These are phyloP conservation scores for Podarcis siculus DNA, from an alignment of 2,797 vertebrate species.

Conservation along the genomic window DNA sequence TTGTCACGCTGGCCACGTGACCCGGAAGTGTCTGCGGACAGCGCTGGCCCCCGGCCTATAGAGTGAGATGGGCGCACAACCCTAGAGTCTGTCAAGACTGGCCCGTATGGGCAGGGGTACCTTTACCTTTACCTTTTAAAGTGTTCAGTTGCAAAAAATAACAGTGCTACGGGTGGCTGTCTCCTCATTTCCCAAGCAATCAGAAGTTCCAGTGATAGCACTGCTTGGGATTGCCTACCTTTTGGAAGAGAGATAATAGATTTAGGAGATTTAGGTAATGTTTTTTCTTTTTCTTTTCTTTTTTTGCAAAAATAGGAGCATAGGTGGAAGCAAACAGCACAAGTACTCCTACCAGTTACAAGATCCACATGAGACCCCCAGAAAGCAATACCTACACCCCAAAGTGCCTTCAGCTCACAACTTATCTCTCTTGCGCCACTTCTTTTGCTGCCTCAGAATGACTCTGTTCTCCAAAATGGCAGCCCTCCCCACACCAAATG, in stretches of 20 bases:
- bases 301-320: not conserved
- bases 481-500: not conserved
- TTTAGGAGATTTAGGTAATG: not conserved
- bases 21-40: too few species aligned
- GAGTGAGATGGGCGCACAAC: too few species aligned
- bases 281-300: not conserved
- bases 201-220: not conserved
- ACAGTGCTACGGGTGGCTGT: not conserved
- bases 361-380: not conserved
- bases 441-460: not conserved
- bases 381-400: not conserved
- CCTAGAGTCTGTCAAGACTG: too few species aligned
- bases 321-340: not conserved
- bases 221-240: not conserved
- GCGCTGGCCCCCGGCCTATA: too few species aligned
- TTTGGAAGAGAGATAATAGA: not conserved
- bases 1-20: too few species aligned
- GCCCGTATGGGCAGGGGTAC: too few species aligned
- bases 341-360: not conserved
- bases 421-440: not conserved
- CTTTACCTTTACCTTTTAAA: too few species aligned
- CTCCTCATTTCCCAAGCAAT: not conserved
- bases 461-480: not conserved
- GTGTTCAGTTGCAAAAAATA: not conserved
- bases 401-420: not conserved